Percentiles rank a stretch among this genome's conserved stretches.
Evolutionary conservation across 2,113 vertebrate species (phyloP).

Genomic region (Noturus placidus): DNA sequence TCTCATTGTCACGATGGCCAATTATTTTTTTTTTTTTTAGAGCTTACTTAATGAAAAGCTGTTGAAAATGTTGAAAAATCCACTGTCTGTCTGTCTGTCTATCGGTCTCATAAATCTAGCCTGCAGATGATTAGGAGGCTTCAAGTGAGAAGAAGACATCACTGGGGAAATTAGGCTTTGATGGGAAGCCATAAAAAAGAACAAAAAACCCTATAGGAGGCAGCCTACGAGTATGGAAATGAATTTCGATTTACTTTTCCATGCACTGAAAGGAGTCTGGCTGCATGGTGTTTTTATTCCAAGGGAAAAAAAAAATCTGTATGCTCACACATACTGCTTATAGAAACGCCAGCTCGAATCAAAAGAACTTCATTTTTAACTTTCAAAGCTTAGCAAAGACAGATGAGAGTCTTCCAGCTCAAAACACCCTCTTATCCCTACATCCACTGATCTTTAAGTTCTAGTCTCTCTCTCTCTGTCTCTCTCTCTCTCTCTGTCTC

Average conservation of each 20-base stretch:
- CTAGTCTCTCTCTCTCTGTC: neutral
- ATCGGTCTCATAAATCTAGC: conserved; percentile 45
- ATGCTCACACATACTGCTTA: neutral
- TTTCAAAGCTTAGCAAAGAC: neutral
- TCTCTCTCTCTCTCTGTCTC: too few species aligned
- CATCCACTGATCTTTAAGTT: neutral
- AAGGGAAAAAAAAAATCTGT: neutral
- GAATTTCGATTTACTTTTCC: neutral
- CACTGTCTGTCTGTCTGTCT: neutral
- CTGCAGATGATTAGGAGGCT: conserved; percentile 41
- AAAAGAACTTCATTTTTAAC: neutral
- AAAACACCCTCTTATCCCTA: neutral
- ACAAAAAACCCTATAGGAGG: neutral
- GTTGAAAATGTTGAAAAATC: conserved; percentile 16
- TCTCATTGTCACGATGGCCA: conserved; percentile 23
- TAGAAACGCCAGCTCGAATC: neutral
- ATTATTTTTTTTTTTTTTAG: conserved; percentile 4
- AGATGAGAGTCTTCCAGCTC: neutral
- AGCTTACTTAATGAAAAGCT: conserved; percentile 38
- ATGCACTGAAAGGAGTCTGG: neutral
- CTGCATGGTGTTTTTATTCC: neutral
- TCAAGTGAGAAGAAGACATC: conserved; percentile 18
- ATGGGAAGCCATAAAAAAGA: conserved; percentile 7
- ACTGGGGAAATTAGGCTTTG: conserved; percentile 47
- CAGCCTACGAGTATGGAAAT: neutral